Evolutionary conservation across 2,797 vertebrate species (phyloP).

Genomic region (Spheniscus humboldti): DNA sequence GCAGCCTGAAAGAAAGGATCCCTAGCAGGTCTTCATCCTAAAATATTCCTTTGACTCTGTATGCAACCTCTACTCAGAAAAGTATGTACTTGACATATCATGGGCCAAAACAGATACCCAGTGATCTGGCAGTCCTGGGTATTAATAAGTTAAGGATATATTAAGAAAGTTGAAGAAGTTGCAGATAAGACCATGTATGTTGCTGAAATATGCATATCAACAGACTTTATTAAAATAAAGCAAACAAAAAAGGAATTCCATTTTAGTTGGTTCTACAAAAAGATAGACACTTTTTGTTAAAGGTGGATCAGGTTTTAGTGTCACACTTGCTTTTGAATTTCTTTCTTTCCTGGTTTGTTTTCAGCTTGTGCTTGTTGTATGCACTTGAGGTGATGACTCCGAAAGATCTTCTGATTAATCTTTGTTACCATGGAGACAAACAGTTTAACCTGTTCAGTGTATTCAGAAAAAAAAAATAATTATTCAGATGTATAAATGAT

Average conservation of each 20-base stretch:
- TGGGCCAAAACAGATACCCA: not conserved
- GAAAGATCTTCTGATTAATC: conserved; percentile 44
- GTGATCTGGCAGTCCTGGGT: not conserved
- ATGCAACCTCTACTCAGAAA: not conserved
- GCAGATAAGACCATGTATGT: not conserved
- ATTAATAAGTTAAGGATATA: not conserved
- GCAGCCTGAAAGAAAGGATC: not conserved
- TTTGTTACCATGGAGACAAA: conserved; percentile 33
- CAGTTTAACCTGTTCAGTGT: not conserved
- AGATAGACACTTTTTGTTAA: not conserved
- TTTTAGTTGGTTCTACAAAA: not conserved
- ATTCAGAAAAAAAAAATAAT: not conserved
- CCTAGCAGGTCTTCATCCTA: not conserved
- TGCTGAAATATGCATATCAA: not conserved
- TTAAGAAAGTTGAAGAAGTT: not conserved
- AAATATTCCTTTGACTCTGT: not conserved
- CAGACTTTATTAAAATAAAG: not conserved
- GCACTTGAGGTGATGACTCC: not conserved
- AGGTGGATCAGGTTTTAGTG: not conserved
- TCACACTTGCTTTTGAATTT: not conserved
- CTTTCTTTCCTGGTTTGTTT: not conserved
- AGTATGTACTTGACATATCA: not conserved
- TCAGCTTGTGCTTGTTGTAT: conserved; percentile 1
- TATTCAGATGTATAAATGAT: not conserved
- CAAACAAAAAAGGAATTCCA: not conserved